Percentiles rank a stretch among this genome's conserved stretches.
phyloP scores from a whole-genome alignment of 2,113 vertebrate genomes.

The Urocitellus parryii region DNA sequence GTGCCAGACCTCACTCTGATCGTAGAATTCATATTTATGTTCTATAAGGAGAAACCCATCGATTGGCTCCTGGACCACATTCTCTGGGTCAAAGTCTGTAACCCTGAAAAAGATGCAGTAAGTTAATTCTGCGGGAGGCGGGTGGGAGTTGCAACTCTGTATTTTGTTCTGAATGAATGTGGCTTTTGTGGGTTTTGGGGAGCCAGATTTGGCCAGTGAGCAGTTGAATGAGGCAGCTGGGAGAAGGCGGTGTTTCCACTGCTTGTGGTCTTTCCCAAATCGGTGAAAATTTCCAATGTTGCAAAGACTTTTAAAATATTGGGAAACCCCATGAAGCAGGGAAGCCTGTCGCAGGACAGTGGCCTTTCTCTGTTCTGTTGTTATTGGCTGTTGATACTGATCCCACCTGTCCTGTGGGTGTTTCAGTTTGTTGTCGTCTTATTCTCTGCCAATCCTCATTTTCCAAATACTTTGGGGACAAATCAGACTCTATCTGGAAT shows the following conservation, averaged over 20 bases:
- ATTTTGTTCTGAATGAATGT: not conserved
- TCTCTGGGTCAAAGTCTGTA: slow-evolving; percentile 99
- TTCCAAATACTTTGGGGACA: not conserved
- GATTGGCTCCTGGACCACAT: slow-evolving; percentile 99
- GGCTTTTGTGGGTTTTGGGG: not conserved
- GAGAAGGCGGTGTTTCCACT: not conserved
- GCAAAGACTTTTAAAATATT: not conserved
- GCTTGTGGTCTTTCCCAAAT: not conserved
- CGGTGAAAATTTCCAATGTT: not conserved
- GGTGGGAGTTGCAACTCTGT: not conserved
- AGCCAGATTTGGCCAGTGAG: not conserved
- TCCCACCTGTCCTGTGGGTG: not conserved
- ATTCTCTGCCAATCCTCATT: not conserved
- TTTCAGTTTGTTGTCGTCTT: not conserved
- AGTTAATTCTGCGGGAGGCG: slow-evolving; percentile 78
- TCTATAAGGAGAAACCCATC: slow-evolving; percentile 99
- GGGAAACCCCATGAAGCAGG: not conserved
- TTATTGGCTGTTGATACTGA: not conserved
- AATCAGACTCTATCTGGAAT: not conserved
- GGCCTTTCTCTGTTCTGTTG: not conserved
- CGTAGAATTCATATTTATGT: slow-evolving; percentile 99
- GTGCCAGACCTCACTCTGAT: slow-evolving; percentile 98
- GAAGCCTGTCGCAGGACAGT: not conserved
- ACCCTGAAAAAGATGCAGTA: slow-evolving; percentile 99
- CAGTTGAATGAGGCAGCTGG: not conserved